phyloP scores from a whole-genome alignment of 2,113 vertebrate species.

The Thryonomys swinderianus region DNA sequence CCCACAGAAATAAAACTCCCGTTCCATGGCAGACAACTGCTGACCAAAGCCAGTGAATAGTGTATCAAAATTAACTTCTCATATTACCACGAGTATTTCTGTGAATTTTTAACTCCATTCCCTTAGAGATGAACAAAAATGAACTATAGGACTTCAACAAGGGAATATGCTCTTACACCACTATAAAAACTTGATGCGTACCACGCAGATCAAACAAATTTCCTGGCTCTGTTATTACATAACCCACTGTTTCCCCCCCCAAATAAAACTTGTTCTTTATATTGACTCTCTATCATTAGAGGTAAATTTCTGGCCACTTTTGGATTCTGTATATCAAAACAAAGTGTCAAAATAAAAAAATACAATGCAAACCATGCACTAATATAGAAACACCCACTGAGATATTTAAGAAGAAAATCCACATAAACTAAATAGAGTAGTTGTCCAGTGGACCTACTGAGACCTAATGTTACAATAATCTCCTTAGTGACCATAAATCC shows the following conservation, averaged over 20 bases:
- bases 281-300: background rate
- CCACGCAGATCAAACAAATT: background rate
- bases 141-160: conserved; percentile 23
- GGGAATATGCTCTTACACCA: background rate
- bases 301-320: conserved; percentile 31
- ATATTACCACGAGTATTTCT: background rate
- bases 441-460: background rate
- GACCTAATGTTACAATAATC: background rate
- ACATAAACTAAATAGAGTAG: background rate
- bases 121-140: conserved; percentile 19
- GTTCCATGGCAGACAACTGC: conserved; percentile 11
- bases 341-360: conserved; percentile 25
- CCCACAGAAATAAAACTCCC: conserved; percentile 21
- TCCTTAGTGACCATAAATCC: background rate
- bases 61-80: background rate
- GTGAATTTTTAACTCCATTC: conserved; percentile 38
- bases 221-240: background rate
- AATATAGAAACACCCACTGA: background rate
- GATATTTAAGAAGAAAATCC: conserved; percentile 26
- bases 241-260: conserved; percentile 19
- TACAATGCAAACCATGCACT: conserved; percentile 11
- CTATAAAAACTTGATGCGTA: conserved; percentile 6
- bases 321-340: conserved; percentile 43
- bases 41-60: background rate
- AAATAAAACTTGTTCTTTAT: conserved; percentile 14